phyloP scores from a whole-genome alignment of 2,113 vertebrate species.

The Notothenia rossii region DNA sequence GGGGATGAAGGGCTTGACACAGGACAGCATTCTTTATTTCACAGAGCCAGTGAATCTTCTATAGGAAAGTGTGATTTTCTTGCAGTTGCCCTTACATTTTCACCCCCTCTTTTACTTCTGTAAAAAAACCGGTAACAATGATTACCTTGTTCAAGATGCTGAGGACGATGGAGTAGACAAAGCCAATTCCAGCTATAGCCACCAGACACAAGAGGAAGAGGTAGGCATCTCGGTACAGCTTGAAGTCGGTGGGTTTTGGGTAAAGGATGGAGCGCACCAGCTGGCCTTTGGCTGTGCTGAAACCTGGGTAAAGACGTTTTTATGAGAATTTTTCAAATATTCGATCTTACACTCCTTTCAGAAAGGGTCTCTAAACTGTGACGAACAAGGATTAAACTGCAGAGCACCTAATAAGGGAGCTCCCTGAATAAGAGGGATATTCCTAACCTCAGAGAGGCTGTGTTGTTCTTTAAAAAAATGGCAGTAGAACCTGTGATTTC shows the following conservation, averaged over 20 bases:
- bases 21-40: neutral
- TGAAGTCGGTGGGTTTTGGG: constrained; percentile 98
- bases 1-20: neutral
- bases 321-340: neutral
- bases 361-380: neutral
- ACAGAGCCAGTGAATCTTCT: neutral
- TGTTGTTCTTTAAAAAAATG: too few species aligned
- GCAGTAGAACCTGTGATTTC: too few species aligned
- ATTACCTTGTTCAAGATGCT: constrained; percentile 91
- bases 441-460: too few species aligned
- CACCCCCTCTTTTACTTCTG: neutral
- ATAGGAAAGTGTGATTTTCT: neutral
- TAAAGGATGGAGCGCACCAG: constrained; percentile 97
- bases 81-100: neutral
- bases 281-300: constrained; percentile 97
- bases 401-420: neutral
- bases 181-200: constrained; percentile 92
- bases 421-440: neutral
- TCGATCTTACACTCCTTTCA: neutral
- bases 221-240: constrained; percentile 97
- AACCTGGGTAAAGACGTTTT: constrained; percentile 83
- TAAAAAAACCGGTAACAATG: constrained; percentile 18
- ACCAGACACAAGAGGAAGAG: constrained; percentile 96
- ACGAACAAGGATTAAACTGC: neutral
- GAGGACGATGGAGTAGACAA: constrained; percentile 92